Conservation (phyloP, 2,797 vertebrate genomes). For the Enteromius mattozi region DNA sequence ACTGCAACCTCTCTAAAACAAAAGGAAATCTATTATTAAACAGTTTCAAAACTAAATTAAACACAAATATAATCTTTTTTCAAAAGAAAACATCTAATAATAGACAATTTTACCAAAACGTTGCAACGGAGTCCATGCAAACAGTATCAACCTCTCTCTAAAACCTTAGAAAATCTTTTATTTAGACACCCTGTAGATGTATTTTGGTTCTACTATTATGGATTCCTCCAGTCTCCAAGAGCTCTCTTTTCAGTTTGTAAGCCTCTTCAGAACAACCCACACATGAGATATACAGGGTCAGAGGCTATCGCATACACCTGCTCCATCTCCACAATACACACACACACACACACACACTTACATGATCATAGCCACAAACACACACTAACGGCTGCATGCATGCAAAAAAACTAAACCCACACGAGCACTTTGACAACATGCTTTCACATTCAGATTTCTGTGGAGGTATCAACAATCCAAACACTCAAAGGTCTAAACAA, state of each 20-base stretch:
- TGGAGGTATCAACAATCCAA: background rate
- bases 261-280: conserved; percentile 61
- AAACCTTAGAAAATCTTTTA: background rate
- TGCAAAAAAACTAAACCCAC: conserved; percentile 35
- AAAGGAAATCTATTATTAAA: background rate
- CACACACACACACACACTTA: conserved; percentile 12
- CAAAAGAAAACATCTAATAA: background rate
- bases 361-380: conserved; percentile 25
- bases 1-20: background rate
- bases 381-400: conserved; percentile 27
- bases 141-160: background rate
- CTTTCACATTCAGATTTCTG: background rate
- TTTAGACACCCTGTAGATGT: conserved; percentile 7
- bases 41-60: background rate
- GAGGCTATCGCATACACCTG: conserved; percentile 64
- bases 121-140: background rate
- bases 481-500: background rate
- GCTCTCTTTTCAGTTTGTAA: conserved; percentile 56
- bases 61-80: background rate
- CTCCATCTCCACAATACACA: conserved; percentile 44
- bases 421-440: background rate
- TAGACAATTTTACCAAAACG: background rate
- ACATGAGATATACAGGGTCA: conserved; percentile 67
- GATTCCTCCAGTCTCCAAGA: conserved; percentile 46
- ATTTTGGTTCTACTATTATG: conserved; percentile 25